Evolutionary conservation across 2,888 invertebrate species (phyloP), one percentile per base, ranked within the genome.

Genomic region (Metalampra italica): DNA sequence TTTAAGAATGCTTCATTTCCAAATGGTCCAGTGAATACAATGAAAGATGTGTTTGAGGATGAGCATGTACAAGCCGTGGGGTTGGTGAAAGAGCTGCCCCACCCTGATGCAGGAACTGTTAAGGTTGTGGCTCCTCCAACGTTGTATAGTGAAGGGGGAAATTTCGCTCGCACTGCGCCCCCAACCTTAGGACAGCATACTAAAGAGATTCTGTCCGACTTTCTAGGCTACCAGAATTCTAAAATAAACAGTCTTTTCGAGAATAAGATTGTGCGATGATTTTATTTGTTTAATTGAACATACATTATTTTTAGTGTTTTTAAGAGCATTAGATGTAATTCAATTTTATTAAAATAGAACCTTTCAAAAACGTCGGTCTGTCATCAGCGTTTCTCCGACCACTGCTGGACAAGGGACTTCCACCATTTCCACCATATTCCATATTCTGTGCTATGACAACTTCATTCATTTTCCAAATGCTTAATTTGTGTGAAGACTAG

Each of bases 131-230:
- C 96, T 0, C 97, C 98, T 0, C 94, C 98, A 0, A 98, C 98
- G 0, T 91, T 90, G 41, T 98, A 93, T 72, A 95, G 95, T 61
- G 91, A 91, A 45, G 93, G 94, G 0, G 91, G 91, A 0, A 96
- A 96, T 70, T 78, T 83, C 55, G 92, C 94, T 0, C 91, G 94
- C 50, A 85, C 86, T 2, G 92, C 97, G 0, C 98, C 98, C 0
- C 98, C 98, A 0, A 79, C 88, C 7, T 82, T 98, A 29, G 98
- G 98, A 0, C 93, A 98, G 73, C 98, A 99, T 69, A 98, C 98
- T 0, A 86, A 87, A 51, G 92, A 94, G 61, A 91, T 98, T 44
- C 84, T 98, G 37, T 76, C 80, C n/a, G 80, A 91, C 52, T 71
- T 95, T 54, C 82, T 96, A 40, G 91, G 92, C 0, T 95, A 94